Percentiles rank a stretch among this genome's conserved stretches.
Conservation (phyloP, 1,140 invertebrate genomes). For the Mercenaria mercenaria region DNA sequence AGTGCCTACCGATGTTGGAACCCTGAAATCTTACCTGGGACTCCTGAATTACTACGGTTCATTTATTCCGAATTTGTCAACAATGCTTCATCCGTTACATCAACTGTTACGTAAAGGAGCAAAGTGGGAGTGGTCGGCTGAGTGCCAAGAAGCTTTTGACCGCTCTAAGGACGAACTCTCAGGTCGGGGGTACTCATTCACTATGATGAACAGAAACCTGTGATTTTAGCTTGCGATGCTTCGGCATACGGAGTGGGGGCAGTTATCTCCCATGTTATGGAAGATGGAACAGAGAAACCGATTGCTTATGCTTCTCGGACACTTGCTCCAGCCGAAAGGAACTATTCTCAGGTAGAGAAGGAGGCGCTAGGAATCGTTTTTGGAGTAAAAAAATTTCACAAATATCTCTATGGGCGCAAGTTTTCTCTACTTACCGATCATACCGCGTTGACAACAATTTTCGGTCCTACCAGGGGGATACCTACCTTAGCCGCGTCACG, state of each 20-base stretch:
- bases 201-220: not conserved
- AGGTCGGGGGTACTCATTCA: not conserved
- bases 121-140: not conserved
- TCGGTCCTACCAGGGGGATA: conserved; percentile 79
- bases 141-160: not conserved
- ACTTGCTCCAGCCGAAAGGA: conserved; percentile 71
- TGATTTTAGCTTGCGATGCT: conserved; percentile 59
- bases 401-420: conserved; percentile 83
- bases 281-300: conserved; percentile 27
- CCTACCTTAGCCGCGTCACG: conserved; percentile 78
- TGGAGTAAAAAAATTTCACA: conserved; percentile 84
- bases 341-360: conserved; percentile 86
- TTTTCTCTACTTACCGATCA: conserved; percentile 81
- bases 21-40: conserved; percentile 59
- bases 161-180: not conserved
- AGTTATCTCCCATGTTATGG: conserved; percentile 62
- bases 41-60: conserved; percentile 61
- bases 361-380: conserved; percentile 85
- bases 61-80: conserved; percentile 58
- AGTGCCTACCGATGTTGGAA: conserved; percentile 44
- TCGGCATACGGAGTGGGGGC: conserved; percentile 69
- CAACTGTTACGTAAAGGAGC: conserved; percentile 29
- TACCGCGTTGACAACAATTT: conserved; percentile 83
- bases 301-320: conserved; percentile 34
- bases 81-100: conserved; percentile 40